phyloP scores from a whole-genome alignment of 2,797 vertebrate species.

The Neosalanx taihuensis region DNA sequence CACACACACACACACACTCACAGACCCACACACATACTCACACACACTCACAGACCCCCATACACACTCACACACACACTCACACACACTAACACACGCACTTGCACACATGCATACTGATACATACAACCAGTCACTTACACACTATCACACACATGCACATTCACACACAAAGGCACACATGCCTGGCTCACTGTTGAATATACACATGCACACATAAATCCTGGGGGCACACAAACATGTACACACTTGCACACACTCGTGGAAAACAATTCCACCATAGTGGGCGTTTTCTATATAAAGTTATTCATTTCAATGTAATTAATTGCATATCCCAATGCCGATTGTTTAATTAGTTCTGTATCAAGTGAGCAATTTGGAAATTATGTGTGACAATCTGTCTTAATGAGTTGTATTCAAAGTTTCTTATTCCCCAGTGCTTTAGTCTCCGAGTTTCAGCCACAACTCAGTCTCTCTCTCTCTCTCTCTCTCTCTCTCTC shows the following conservation, averaged over 20 bases:
- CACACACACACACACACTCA: constrained; percentile 10
- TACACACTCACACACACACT: not conserved
- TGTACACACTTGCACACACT: not conserved
- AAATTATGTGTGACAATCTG: constrained; percentile 60
- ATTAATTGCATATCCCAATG: constrained; percentile 64
- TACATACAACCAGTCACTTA: constrained; percentile 15
- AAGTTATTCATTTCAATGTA: constrained; percentile 15
- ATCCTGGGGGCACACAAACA: not conserved
- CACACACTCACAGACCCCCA: not conserved
- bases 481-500: not conserved
- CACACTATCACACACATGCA: constrained; percentile 18
- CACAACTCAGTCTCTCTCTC: constrained; percentile 17
- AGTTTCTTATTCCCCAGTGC: constrained; percentile 42
- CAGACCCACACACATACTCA: constrained; percentile 12
- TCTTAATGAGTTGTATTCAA: constrained; percentile 16
- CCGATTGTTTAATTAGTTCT: constrained; percentile 63
- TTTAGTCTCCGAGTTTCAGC: not conserved
- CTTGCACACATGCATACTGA: constrained; percentile 10
- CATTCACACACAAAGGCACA: constrained; percentile 24
- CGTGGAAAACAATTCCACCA: constrained; percentile 26
- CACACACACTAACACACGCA: constrained; percentile 3
- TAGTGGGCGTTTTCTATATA: constrained; percentile 48
- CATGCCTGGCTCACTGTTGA: constrained; percentile 1
- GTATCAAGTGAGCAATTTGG: constrained; percentile 67
- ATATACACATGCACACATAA: constrained; percentile 10